These are phyloP conservation scores for Cryptotis parvus DNA, from an alignment of 2,113 vertebrate species.

Conservation along the genomic window DNA sequence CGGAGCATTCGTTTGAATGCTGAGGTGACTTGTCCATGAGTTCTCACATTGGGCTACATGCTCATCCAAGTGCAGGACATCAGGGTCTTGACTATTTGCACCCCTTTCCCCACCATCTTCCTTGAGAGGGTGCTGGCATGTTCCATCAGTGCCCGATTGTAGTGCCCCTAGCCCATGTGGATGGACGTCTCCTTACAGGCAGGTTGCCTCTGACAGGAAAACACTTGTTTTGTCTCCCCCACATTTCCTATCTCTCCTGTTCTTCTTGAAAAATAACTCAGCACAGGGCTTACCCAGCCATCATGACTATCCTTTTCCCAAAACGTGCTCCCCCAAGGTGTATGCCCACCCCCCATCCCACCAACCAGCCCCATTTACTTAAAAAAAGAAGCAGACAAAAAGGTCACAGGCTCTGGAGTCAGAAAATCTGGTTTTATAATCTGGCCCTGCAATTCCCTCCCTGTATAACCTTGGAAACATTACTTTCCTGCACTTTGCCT, in stretches of 20 bases:
- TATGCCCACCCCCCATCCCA: background rate
- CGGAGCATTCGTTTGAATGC: background rate
- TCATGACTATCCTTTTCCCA: background rate
- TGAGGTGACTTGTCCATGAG: background rate
- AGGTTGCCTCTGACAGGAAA: background rate
- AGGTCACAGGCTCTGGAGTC: background rate
- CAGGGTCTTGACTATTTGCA: background rate
- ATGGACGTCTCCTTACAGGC: background rate
- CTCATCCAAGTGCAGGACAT: slow-evolving; percentile 31
- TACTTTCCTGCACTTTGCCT: slow-evolving; percentile 1
- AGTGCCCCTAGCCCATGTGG: background rate
- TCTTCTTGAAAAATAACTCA: background rate
- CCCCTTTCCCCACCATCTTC: background rate
- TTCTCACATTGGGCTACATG: background rate
- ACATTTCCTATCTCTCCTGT: background rate
- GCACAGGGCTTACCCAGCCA: background rate
- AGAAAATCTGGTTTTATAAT: background rate
- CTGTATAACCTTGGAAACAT: background rate
- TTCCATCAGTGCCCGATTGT: background rate
- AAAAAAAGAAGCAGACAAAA: background rate
- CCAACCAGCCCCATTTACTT: background rate
- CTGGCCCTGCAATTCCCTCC: background rate
- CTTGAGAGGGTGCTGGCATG: background rate
- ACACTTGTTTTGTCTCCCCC: background rate
- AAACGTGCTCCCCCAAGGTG: background rate